Evolutionary conservation across 2,888 invertebrate genomes (phyloP).

Genomic region (Agrenia bidenticulata): DNA sequence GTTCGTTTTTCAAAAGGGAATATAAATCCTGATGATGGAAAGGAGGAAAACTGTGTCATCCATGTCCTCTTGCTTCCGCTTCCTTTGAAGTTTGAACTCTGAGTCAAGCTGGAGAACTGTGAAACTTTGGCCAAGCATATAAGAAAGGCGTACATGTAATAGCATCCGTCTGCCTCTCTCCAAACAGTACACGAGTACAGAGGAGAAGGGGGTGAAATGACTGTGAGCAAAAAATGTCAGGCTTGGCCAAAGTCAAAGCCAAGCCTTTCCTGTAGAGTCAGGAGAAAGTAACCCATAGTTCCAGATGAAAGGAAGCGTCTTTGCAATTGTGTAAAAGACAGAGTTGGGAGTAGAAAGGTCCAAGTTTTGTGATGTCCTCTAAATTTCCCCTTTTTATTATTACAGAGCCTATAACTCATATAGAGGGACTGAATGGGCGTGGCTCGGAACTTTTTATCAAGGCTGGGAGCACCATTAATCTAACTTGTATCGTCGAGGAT

Average conservation of each 20-base stretch:
- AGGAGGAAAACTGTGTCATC: slow-evolving; percentile 5
- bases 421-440: slow-evolving; percentile 51
- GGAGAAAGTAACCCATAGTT: background rate
- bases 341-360: background rate
- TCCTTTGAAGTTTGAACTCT: slow-evolving; percentile 15
- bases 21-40: background rate
- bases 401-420: slow-evolving; percentile 52
- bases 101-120: background rate
- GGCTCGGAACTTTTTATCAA: slow-evolving; percentile 53
- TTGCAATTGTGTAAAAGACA: background rate
- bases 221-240: too few species aligned
- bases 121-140: too few species aligned
- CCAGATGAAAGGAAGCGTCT: background rate
- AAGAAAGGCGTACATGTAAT: too few species aligned
- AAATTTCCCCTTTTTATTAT: slow-evolving; percentile 2
- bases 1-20: too few species aligned
- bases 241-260: too few species aligned
- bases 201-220: too few species aligned
- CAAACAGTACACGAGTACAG: too few species aligned
- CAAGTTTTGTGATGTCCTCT: slow-evolving; percentile 14
- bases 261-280: background rate
- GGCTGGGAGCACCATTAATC: slow-evolving; percentile 78
- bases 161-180: too few species aligned
- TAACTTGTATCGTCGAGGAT: slow-evolving; percentile 65
- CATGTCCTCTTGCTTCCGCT: slow-evolving; percentile 16